Evolutionary conservation across 1,140 invertebrate genomes (phyloP), one percentile per base, ranked within the genome.

Genomic region (Calosoma granatense): DNA sequence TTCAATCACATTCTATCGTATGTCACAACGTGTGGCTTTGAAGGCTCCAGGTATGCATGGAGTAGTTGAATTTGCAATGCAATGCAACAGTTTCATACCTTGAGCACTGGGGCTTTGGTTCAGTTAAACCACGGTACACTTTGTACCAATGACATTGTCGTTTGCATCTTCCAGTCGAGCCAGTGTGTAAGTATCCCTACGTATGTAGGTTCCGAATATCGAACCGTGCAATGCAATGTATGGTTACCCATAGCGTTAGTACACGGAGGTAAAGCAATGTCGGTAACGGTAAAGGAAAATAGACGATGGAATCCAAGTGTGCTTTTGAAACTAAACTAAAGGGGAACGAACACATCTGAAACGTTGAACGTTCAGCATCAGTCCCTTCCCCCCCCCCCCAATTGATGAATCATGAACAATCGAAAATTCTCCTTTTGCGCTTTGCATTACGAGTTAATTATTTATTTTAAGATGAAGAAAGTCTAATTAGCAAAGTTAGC

Each of bases 341-440:
- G 14, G 4, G 17, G 6, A 17, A 17, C 41, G 15, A 47, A 47
- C 17, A 47, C 41, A 11, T 9, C 41, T 47, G 15, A 47, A 47
- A 47, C 9, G n/a, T n/a, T n/a, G n/a, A n/a, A n/a, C n/a, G n/a
- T n/a, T n/a, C n/a, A n/a, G n/a, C n/a, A n/a, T n/a, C n/a, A n/a
- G n/a, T n/a, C n/a, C n/a, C n/a, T n/a, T n/a, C 15, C 17, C 41
- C 9, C 15, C 17, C 9, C 17, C 17, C 6, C 41, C 41, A 47
- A 47, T 47, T 47, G 41, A 47, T 12, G 41, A 47, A 47, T 47
- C 41, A 47, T 47, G 41, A 47, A 47, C 41, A 47, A 47, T 47
- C 41, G 41, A 9, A 17, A 17, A 47, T 17, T 17, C 6, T 47
- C 41, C 15, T 12, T 11, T n/a, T n/a, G 15, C 41, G 41, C 41